Conservation (phyloP, 53 echinoderm and acorn worm genomes). For the Astropecten irregularis region DNA sequence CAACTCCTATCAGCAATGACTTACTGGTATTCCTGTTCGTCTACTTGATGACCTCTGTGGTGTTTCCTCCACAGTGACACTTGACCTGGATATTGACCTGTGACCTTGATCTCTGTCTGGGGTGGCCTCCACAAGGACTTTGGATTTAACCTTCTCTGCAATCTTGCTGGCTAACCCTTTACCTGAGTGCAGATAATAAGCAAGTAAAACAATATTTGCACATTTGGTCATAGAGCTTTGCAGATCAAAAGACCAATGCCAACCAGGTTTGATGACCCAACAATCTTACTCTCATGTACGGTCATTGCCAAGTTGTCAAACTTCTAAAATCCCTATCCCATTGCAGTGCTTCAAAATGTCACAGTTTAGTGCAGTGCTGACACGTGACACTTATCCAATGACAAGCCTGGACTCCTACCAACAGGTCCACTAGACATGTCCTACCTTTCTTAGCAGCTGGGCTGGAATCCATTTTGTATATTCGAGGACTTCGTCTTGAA, state of each 20-base stretch:
- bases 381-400: no score
- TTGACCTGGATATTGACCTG: conserved; percentile 30
- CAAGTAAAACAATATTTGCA: background rate
- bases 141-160: conserved; percentile 70
- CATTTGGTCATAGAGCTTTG: background rate
- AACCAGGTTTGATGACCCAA: background rate
- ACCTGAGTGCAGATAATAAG: background rate
- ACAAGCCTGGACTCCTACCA: no score
- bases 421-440: no score
- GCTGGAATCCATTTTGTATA: conserved; percentile 44
- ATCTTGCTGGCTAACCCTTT: conserved; percentile 83
- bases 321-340: no score
- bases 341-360: no score
- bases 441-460: conserved; percentile 44
- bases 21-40: no score
- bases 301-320: no score
- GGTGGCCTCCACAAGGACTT: conserved; percentile 37
- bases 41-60: conserved; percentile 33
- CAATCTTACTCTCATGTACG: no score
- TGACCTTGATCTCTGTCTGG: conserved; percentile 53
- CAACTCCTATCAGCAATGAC: no score
- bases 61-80: conserved; percentile 48
- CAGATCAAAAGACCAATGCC: background rate
- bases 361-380: no score
- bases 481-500: conserved; percentile 55